Evolutionary conservation across 2,113 vertebrate species (phyloP).

Genomic region (Ginglymostoma cirratum): DNA sequence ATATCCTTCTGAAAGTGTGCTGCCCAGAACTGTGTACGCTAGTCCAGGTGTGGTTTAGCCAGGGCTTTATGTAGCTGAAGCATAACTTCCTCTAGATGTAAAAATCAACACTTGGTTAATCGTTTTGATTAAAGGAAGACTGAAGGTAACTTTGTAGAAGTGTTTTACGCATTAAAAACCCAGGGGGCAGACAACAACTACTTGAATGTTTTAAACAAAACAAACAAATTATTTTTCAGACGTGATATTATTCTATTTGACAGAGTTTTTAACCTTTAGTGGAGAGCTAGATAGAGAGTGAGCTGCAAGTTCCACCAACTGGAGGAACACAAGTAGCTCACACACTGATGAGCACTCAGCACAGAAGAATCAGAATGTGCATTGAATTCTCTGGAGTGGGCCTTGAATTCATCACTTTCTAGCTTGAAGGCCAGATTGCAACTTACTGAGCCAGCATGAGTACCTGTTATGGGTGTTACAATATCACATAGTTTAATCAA

Average conservation of each 20-base stretch:
- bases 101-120: too few relatives aligned
- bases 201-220: neutral
- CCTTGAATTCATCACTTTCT: neutral
- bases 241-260: neutral
- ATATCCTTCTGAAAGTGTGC: too few relatives aligned
- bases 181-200: neutral
- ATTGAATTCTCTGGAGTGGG: neutral
- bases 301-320: neutral
- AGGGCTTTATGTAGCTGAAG: too few relatives aligned
- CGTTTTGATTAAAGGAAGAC: too few relatives aligned
- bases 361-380: neutral
- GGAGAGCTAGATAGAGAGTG: neutral
- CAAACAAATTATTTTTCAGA: neutral
- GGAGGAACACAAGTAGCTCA: neutral
- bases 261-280: neutral
- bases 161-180: too few relatives aligned
- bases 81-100: too few relatives aligned
- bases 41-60: too few relatives aligned
- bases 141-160: too few relatives aligned
- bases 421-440: neutral
- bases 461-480: neutral
- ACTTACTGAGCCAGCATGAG: neutral
- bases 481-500: neutral
- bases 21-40: too few relatives aligned
- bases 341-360: neutral